Conservation (phyloP, 2,888 invertebrate species). For the Chymomyza fuscimana region DNA sequence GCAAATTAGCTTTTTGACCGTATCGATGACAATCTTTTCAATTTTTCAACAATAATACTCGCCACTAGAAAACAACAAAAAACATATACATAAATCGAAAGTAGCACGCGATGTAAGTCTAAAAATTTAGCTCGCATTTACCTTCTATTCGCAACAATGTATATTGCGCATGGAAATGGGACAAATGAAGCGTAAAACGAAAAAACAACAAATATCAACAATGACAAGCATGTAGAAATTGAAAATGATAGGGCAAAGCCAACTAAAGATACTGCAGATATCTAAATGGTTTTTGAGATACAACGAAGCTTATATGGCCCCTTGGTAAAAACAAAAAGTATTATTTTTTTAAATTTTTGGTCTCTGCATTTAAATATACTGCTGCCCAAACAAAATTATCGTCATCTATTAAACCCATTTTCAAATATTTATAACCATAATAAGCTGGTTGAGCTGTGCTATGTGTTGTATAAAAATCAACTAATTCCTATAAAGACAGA, state of each 20-base stretch:
- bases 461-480: too few relatives aligned
- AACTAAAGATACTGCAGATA: background rate
- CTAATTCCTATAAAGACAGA: too few relatives aligned
- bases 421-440: too few relatives aligned
- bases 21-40: conserved; percentile 8
- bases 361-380: too few relatives aligned
- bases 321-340: too few relatives aligned
- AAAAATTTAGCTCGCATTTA: background rate
- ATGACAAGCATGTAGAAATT: background rate
- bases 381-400: too few relatives aligned
- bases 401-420: too few relatives aligned
- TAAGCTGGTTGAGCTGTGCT: too few relatives aligned
- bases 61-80: background rate
- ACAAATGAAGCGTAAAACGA: conserved; percentile 2
- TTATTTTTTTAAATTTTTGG: too few relatives aligned
- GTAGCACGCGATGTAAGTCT: conserved; percentile 18
- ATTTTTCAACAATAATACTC: background rate
- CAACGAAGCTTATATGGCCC: too few relatives aligned
- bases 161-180: background rate
- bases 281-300: too few relatives aligned
- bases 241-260: background rate
- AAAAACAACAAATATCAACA: conserved; percentile 4
- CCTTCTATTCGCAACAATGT: background rate
- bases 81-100: conserved; percentile 7
- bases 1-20: background rate